Evolutionary conservation across 53 echinoderm and acorn worm species (phyloP).

Genomic region (Mesocentrotus franciscanus): DNA sequence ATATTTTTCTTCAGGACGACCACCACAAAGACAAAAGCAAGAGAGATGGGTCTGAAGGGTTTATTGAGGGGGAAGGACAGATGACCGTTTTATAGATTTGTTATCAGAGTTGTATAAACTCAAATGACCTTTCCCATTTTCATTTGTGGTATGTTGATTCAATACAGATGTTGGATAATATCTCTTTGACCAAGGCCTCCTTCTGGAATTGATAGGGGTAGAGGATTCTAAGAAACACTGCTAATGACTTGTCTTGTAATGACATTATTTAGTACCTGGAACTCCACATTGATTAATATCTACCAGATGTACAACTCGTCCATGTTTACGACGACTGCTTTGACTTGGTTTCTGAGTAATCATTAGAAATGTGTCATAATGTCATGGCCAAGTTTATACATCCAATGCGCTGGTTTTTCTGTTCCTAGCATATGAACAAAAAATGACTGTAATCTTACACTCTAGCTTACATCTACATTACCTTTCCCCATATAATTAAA

Average conservation of each 20-base stretch:
- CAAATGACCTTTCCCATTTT: constrained; percentile 26
- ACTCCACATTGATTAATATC: background rate
- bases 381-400: too few species aligned
- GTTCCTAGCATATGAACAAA: background rate
- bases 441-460: background rate
- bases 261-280: background rate
- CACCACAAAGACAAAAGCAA: background rate
- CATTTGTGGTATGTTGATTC: background rate
- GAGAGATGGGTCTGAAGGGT: background rate
- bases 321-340: background rate
- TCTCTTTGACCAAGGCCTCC: background rate
- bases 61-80: background rate
- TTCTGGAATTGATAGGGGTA: background rate
- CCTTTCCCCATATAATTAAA: background rate
- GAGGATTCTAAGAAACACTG: background rate
- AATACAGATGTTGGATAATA: constrained; percentile 4
- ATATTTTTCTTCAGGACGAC: constrained; percentile 33
- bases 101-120: constrained; percentile 14
- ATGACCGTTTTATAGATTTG: background rate
- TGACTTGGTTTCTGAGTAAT: background rate
- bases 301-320: background rate
- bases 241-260: background rate
- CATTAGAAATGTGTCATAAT: too few species aligned
- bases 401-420: background rate
- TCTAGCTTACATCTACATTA: background rate